Conservation (phyloP, 1,140 invertebrate genomes). For the Drosophila subobscura region DNA sequence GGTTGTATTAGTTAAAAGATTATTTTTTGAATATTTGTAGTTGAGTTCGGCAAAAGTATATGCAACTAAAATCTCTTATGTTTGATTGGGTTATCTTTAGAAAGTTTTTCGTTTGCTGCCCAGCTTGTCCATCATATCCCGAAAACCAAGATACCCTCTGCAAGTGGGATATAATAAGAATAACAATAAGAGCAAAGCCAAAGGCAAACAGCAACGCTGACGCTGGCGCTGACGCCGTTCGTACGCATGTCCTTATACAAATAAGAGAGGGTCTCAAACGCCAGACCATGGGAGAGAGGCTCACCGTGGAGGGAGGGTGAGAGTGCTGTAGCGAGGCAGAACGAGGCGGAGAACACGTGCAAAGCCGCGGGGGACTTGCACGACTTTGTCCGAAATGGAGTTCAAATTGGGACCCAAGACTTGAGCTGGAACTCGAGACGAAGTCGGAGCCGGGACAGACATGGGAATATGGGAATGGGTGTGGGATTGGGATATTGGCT, state of each 20-base stretch:
- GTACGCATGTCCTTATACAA: conserved; percentile 80
- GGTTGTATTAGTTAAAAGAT: no score
- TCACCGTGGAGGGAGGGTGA: neutral
- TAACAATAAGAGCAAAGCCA: no score
- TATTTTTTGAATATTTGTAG: no score
- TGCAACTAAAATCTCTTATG: no score
- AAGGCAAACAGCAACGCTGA: conserved; percentile 18
- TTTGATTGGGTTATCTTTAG: no score
- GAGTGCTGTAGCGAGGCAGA: conserved; percentile 25
- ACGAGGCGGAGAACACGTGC: conserved; percentile 76
- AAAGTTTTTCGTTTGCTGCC: no score
- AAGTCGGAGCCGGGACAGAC: conserved; percentile 4
- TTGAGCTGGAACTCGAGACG: conserved; percentile 9
- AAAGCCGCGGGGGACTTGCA: conserved; percentile 82
- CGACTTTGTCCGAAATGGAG: conserved; percentile 64
- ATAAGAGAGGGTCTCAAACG: conserved; percentile 21
- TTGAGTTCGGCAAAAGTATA: no score
- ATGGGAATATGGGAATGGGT: conserved; percentile 12
- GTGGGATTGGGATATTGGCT: conserved; percentile 48
- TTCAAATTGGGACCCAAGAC: conserved; percentile 42
- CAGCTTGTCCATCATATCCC: no score
- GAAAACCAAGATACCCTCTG: no score
- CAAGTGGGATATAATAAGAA: no score
- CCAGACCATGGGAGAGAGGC: conserved; percentile 1
- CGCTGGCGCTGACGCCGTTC: conserved; percentile 48